Evolutionary conservation across 2,797 vertebrate species (phyloP).

Genomic region (Neosilurus hyrtlii): DNA sequence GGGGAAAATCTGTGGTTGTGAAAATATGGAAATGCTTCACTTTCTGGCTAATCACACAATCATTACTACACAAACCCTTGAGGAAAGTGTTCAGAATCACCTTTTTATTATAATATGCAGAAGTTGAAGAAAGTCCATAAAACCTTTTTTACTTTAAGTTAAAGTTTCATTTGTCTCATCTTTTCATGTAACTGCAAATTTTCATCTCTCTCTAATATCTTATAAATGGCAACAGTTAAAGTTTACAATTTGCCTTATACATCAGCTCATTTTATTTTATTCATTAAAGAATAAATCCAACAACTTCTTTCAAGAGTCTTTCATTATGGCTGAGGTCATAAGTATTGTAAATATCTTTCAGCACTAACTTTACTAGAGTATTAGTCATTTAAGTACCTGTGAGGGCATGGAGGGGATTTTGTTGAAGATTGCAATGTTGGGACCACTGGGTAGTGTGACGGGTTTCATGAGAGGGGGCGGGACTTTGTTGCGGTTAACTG

Average conservation of each 20-base stretch:
- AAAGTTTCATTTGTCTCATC: too few species aligned
- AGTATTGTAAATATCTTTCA: neutral
- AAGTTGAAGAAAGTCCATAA: neutral
- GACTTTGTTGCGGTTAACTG: constrained; percentile 88
- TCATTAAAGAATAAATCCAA: neutral
- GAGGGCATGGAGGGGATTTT: constrained; percentile 86
- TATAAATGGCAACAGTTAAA: neutral
- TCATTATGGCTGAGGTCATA: neutral
- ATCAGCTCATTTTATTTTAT: neutral
- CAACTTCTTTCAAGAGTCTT: neutral
- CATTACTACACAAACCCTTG: neutral
- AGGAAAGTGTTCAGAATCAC: neutral
- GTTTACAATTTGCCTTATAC: neutral
- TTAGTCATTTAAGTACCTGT: constrained; percentile 74
- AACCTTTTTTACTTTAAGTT: too few species aligned
- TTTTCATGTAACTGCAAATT: too few species aligned
- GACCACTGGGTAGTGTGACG: constrained; percentile 73
- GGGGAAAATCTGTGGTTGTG: neutral
- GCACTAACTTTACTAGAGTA: neutral
- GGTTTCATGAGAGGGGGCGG: constrained; percentile 80
- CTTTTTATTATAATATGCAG: neutral
- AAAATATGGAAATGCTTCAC: neutral
- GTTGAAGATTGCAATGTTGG: constrained; percentile 83
- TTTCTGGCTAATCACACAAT: neutral
- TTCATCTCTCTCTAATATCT: neutral